Percentiles rank a stretch among this genome's conserved stretches.
Evolutionary conservation across 2,113 vertebrate species (phyloP).

Genomic region (Cygnus buccinator): DNA sequence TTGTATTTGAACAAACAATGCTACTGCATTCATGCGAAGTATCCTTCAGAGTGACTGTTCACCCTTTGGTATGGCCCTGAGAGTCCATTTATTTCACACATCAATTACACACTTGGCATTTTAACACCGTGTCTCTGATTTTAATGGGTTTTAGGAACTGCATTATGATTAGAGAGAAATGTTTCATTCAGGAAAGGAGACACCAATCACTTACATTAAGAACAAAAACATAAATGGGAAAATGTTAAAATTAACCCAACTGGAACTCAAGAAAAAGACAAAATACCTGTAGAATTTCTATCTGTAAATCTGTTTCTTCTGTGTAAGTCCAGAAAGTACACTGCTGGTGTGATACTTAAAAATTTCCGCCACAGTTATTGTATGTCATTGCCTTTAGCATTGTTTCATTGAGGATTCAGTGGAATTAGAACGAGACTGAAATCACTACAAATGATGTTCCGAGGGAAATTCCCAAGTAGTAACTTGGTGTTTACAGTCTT

Average conservation of each 20-base stretch:
- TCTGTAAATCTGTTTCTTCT: background rate
- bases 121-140: conserved; percentile 51
- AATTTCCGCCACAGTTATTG: background rate
- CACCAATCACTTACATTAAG: conserved; percentile 35
- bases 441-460: background rate
- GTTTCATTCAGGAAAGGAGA: conserved; percentile 15
- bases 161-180: conserved; percentile 53
- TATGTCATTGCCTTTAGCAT: background rate
- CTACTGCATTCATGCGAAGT: background rate
- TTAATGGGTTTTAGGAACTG: conserved; percentile 63
- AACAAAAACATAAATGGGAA: conserved; percentile 37
- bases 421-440: background rate
- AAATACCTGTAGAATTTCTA: background rate
- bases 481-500: background rate
- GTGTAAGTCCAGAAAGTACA: background rate
- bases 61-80: background rate
- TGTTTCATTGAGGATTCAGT: background rate
- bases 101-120: conserved; percentile 69
- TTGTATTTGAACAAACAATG: background rate
- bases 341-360: background rate
- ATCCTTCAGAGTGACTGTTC: conserved; percentile 36
- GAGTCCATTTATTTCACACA: conserved; percentile 58
- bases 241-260: background rate
- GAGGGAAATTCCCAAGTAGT: background rate
- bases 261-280: background rate